These are phyloP conservation scores for Sarcophaga variegata DNA, from an alignment of 2,888 invertebrate species.

Conservation along the genomic window DNA sequence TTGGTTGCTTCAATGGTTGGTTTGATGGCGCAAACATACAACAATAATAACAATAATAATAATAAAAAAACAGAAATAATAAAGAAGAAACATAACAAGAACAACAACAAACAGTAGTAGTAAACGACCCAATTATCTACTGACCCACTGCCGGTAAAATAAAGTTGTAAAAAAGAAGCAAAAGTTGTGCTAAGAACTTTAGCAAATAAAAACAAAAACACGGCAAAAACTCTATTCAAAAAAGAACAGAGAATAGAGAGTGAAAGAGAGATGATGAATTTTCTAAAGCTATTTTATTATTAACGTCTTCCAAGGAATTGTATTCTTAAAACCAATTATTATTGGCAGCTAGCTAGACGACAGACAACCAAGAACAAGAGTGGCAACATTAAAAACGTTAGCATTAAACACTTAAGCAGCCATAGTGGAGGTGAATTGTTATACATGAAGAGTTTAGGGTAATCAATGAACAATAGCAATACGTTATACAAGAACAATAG, in stretches of 20 bases:
- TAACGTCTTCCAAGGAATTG: neutral
- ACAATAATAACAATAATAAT: conserved; percentile 49
- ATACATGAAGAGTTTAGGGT: neutral
- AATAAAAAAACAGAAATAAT: conserved; percentile 51
- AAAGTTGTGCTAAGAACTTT: conserved; percentile 43
- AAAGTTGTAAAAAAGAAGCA: conserved; percentile 59
- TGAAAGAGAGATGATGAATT: neutral
- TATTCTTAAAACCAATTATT: conserved; percentile 33
- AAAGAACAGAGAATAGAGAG: neutral
- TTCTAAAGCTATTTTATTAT: too few relatives aligned
- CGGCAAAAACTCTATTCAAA: neutral
- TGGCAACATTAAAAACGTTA: conserved; percentile 11
- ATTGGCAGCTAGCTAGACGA: conserved; percentile 15
- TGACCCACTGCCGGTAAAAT: conserved; percentile 79
- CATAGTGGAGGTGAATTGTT: neutral
- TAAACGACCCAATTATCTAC: conserved; percentile 81
- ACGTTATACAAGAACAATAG: neutral
- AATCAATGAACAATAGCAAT: neutral
- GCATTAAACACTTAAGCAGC: conserved; percentile 21
- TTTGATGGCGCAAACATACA: conserved; percentile 57
- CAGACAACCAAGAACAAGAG: neutral
- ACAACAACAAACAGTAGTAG: conserved; percentile 60
- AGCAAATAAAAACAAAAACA: conserved; percentile 34
- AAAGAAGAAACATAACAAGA: conserved; percentile 26
- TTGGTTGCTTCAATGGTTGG: conserved; percentile 29